A percentile compares a stretch with the other conserved stretches of the same genome.
Conservation (phyloP, 1,140 invertebrate genomes). For the Drosophila navojoa region DNA sequence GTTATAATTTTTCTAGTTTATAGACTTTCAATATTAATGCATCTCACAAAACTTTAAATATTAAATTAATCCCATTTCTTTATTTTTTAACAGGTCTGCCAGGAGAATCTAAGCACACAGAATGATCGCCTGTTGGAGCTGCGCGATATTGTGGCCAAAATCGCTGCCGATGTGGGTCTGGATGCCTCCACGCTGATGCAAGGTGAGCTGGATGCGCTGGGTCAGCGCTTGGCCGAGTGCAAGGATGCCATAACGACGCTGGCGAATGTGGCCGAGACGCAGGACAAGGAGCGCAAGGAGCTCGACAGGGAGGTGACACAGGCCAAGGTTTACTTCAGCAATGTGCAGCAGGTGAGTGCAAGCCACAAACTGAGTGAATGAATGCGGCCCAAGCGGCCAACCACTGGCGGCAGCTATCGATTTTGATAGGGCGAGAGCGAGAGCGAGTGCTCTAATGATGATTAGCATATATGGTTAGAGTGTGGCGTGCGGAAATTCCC, state of each 20-base stretch:
- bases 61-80: too few relatives aligned
- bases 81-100: constrained; percentile 86
- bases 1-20: too few relatives aligned
- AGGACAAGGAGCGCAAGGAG: constrained; percentile 85
- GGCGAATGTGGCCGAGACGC: constrained; percentile 89
- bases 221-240: constrained; percentile 90
- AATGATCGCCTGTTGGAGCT: constrained; percentile 88
- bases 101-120: constrained; percentile 89
- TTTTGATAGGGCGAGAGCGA: constrained; percentile 26
- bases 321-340: constrained; percentile 86
- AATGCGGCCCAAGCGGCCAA: neutral
- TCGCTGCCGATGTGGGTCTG: constrained; percentile 90
- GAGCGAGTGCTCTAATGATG: constrained; percentile 15
- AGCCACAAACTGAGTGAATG: constrained; percentile 12
- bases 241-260: constrained; percentile 89
- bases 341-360: constrained; percentile 87
- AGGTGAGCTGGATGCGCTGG: constrained; percentile 91
- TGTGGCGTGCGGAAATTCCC: constrained; percentile 67
- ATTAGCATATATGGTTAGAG: constrained; percentile 52
- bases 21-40: too few relatives aligned
- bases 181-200: constrained; percentile 88
- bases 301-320: constrained; percentile 85
- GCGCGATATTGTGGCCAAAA: constrained; percentile 89
- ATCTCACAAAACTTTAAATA: too few relatives aligned
- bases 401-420: constrained; percentile 49